Conservation (phyloP, 1,140 invertebrate genomes). For the Rhopalosiphum padi region DNA sequence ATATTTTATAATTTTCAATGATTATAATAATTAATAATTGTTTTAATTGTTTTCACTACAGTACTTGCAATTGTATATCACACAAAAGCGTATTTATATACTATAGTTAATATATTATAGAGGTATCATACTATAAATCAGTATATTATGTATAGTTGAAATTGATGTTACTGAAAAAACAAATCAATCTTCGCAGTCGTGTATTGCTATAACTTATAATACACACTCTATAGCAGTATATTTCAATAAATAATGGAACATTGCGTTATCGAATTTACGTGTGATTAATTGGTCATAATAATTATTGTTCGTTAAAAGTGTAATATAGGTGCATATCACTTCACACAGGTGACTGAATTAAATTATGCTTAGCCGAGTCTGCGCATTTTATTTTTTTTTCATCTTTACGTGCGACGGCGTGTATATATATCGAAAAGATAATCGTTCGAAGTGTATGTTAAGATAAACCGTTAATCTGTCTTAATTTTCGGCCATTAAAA, state of each 20-base stretch:
- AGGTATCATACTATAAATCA: not conserved
- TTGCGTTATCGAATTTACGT: not conserved
- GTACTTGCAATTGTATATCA: not conserved
- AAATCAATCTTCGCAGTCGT: not conserved
- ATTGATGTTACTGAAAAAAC: not conserved
- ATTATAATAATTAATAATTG: not conserved
- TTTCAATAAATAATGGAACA: not conserved
- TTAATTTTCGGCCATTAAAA: slow-evolving; percentile 16
- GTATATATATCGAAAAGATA: not conserved
- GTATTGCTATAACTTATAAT: not conserved
- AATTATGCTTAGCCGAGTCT: not conserved
- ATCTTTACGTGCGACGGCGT: not conserved
- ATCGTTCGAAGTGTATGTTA: not conserved
- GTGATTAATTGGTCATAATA: not conserved
- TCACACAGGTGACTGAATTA: not conserved
- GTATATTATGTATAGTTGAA: not conserved
- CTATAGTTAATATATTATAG: not conserved
- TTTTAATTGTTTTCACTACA: not conserved
- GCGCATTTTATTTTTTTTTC: not conserved
- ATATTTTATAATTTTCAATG: not conserved
- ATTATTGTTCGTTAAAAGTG: not conserved
- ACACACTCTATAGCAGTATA: not conserved
- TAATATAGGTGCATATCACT: not conserved
- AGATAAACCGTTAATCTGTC: not conserved
- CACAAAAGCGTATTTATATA: not conserved